A percentile compares a stretch with the other conserved stretches of the same genome.
Conservation (phyloP, 1,140 invertebrate genomes). For the Dinothrombium tinctorium region DNA sequence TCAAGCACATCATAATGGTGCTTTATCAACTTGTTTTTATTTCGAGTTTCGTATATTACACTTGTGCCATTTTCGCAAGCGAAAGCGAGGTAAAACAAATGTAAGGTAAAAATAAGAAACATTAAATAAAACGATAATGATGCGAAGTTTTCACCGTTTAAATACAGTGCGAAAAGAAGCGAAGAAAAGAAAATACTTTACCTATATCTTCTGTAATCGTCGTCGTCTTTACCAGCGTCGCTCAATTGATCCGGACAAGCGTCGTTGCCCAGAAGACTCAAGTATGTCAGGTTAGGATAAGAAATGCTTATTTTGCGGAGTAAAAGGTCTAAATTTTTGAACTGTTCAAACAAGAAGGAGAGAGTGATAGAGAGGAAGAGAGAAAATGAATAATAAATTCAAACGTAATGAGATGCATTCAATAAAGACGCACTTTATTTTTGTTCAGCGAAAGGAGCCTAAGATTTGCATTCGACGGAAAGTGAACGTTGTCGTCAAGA, state of each 20-base stretch:
- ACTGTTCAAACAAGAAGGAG: slow-evolving; percentile 17
- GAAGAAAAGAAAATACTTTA: slow-evolving; percentile 19
- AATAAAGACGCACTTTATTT: slow-evolving; percentile 37
- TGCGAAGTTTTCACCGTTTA: no score
- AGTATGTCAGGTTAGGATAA: slow-evolving; percentile 41
- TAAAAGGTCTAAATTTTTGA: slow-evolving; percentile 42
- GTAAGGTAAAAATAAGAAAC: no score
- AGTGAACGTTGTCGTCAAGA: slow-evolving; percentile 34
- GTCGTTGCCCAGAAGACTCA: slow-evolving; percentile 57
- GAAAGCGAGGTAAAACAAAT: no score
- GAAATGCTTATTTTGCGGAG: slow-evolving; percentile 35
- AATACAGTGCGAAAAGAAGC: no score
- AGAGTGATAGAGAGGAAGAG: background rate
- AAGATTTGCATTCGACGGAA: slow-evolving; percentile 37
- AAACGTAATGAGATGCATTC: background rate
- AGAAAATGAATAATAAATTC: slow-evolving; percentile 3
- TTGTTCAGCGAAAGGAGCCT: slow-evolving; percentile 62
- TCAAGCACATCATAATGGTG: no score
- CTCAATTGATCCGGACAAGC: slow-evolving; percentile 63
- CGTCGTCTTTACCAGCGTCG: slow-evolving; percentile 44
- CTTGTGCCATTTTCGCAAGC: no score
- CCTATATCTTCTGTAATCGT: slow-evolving; percentile 59
- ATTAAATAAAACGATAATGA: no score
- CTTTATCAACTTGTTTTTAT: no score
- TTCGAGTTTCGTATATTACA: no score